These are phyloP conservation scores for Blastobasis adustella DNA, from an alignment of 2,888 invertebrate species.

Conservation along the genomic window DNA sequence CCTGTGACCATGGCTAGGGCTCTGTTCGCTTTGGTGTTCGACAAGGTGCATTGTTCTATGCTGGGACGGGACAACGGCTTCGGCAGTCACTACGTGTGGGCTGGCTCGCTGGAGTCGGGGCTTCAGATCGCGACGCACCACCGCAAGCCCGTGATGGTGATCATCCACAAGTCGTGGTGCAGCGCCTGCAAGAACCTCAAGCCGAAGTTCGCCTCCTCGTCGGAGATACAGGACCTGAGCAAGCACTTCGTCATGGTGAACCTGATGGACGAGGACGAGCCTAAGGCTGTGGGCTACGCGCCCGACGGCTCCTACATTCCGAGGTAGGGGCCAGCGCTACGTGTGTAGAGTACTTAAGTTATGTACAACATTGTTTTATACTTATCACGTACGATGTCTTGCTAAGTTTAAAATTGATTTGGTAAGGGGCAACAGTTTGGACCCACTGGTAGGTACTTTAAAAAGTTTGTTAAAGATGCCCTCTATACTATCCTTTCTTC, in stretches of 20 bases:
- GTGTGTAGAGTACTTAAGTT: neutral
- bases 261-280: conserved; percentile 75
- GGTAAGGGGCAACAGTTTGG: too few species aligned
- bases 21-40: conserved; percentile 37
- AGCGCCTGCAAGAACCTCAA: conserved; percentile 78
- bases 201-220: conserved; percentile 74
- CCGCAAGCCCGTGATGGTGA: conserved; percentile 77
- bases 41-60: conserved; percentile 36
- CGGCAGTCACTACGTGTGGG: conserved; percentile 61
- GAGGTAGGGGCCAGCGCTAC: conserved; percentile 35
- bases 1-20: conserved; percentile 13
- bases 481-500: too few species aligned
- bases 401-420: too few species aligned
- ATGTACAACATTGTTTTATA: too few species aligned
- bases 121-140: conserved; percentile 52
- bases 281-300: conserved; percentile 58
- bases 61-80: conserved; percentile 56
- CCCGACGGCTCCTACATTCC: conserved; percentile 82
- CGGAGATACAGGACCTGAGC: conserved; percentile 72
- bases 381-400: too few species aligned
- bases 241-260: conserved; percentile 80
- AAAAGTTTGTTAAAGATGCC: too few species aligned
- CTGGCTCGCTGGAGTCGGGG: conserved; percentile 59
- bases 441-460: too few species aligned
- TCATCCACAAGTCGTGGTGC: conserved; percentile 81